Percentiles rank a stretch among this genome's conserved stretches.
Evolutionary conservation across 1,140 invertebrate species (phyloP).

Genomic region (Leguminivora glycinivorella): DNA sequence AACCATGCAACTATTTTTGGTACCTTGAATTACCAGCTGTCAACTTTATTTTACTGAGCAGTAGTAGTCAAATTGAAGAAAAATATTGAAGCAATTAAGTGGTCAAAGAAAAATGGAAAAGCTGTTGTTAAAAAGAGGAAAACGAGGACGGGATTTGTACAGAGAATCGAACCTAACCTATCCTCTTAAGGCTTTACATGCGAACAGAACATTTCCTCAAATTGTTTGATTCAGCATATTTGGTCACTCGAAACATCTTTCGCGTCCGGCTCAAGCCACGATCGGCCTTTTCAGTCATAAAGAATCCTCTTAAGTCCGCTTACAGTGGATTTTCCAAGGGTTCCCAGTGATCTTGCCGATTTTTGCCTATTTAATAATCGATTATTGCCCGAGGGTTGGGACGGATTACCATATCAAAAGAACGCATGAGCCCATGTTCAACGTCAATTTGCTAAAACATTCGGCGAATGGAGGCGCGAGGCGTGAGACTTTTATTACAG

Average conservation of each 20-base stretch:
- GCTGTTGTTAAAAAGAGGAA: too few relatives aligned
- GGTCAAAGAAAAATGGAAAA: too few relatives aligned
- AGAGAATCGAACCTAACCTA: background rate
- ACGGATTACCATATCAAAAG: constrained; percentile 72
- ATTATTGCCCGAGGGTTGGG: constrained; percentile 62
- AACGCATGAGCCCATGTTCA: constrained; percentile 63
- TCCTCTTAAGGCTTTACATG: background rate
- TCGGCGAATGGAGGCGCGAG: constrained; percentile 45
- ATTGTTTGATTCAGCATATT: constrained; percentile 27
- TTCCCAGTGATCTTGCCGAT: constrained; percentile 53
- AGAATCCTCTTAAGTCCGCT: constrained; percentile 50
- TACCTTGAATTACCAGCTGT: too few relatives aligned
- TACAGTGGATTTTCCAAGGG: constrained; percentile 46
- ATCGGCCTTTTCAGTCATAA: constrained; percentile 51
- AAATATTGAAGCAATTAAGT: too few relatives aligned
- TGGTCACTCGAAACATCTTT: constrained; percentile 28
- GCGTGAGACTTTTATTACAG: constrained; percentile 51
- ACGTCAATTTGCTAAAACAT: constrained; percentile 68
- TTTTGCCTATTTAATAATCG: constrained; percentile 70
- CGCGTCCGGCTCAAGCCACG: constrained; percentile 33
- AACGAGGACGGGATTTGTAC: too few relatives aligned
- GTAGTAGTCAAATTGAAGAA: too few relatives aligned
- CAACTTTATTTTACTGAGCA: too few relatives aligned
- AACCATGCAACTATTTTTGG: too few relatives aligned
- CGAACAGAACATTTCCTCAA: constrained; percentile 1